Conservation (phyloP, 2,888 invertebrate genomes). For the Prosapia bicincta region DNA sequence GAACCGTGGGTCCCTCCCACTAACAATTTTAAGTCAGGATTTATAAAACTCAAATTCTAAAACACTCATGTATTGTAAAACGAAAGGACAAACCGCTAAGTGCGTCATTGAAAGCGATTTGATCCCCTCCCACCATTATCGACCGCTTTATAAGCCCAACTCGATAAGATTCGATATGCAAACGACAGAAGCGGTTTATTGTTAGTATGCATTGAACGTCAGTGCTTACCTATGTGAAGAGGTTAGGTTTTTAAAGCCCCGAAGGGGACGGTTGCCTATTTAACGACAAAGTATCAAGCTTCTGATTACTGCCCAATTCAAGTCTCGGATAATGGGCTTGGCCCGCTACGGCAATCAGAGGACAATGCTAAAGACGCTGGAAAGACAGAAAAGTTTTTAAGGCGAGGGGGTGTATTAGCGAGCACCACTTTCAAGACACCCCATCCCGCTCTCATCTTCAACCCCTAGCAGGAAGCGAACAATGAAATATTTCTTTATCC, state of each 20-base stretch:
- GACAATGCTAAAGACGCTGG: not conserved
- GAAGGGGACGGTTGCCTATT: not conserved
- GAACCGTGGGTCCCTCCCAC: too few species aligned
- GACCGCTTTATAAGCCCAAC: not conserved
- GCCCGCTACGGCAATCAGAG: not conserved
- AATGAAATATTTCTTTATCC: not conserved
- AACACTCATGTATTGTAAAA: too few species aligned
- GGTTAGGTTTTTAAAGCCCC: not conserved
- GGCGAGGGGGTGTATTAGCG: not conserved
- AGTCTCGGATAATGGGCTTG: not conserved
- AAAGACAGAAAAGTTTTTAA: not conserved
- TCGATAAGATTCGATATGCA: not conserved
- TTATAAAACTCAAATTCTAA: too few species aligned
- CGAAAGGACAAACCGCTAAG: not conserved
- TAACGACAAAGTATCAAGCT: not conserved
- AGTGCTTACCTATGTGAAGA: not conserved
- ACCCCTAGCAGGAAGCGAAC: not conserved
- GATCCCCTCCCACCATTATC: not conserved
- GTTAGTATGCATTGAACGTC: not conserved
- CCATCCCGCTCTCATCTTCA: not conserved
- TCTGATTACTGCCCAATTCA: not conserved
- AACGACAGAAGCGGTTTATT: not conserved
- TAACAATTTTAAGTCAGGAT: too few species aligned
- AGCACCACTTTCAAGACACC: not conserved
- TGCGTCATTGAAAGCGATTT: not conserved